Base-by-base conservation (phyloP, 1,140 invertebrate species). In the Lepidurus packardi region DNA sequence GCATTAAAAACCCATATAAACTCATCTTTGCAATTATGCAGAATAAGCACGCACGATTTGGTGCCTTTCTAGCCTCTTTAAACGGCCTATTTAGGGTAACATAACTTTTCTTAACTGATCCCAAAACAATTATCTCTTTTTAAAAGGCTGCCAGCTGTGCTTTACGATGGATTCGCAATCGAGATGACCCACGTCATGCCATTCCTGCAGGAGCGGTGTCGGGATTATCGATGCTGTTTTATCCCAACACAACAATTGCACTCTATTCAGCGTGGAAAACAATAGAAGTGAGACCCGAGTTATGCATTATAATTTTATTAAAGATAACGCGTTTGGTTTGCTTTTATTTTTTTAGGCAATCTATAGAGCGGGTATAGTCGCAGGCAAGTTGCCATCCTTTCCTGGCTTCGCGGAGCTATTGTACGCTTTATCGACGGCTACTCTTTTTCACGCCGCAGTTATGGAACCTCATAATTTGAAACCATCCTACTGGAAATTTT, bases 401-500 rank as follows among this genome's bases (percentile, higher is more conserved):
- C 90, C 89, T 43, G 87, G 89, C 78, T 90, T 90, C 78, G 87
- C 86, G 78, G 85, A 90, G 25, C 86, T 93, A 73, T 85, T 94
- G n/a, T 94, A 94, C 83, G 90, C 91, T 77, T 85, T 92, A 81
- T 92, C 92, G 80, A 94, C 92, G 9, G 91, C 92, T 34, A 84
- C 93, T 81, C 86, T 94, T 16, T 94, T 95, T 82, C 93, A 94
- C 86, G 90, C 89, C 53, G 93, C 91, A 80, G 89, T 94, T 42
- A 80, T 94, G 77, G 93, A 94, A 83, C 92, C 93, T 13, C 89
- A 92, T 79, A 91, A 90, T 82, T 84, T 95, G 65, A 87, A 93
- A 82, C 86, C 91, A 11, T 92, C 92, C n/a, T 95, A 95, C 84
- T 94, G 91, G 89, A 92, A 91, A 83, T 95, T 94, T 84, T 85